Percentiles rank a stretch among this genome's conserved stretches.
These are phyloP conservation scores for Oriolus oriolus DNA, from an alignment of 2,113 vertebrate species.

Conservation along the genomic window DNA sequence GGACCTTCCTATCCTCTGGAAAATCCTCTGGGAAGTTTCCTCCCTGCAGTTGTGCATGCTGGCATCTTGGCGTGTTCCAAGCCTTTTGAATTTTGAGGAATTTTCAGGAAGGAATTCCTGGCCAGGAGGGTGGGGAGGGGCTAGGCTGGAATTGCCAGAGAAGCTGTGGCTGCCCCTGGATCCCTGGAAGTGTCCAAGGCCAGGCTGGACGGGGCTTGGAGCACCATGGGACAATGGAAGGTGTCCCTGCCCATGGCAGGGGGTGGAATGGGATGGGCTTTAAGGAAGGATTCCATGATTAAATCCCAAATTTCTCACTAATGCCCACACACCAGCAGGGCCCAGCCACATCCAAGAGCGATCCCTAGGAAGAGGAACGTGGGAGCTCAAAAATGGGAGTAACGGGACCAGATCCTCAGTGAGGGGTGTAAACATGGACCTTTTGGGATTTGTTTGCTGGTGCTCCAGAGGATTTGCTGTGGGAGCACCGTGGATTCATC, in stretches of 20 bases:
- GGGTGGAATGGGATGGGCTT: not conserved
- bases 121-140: not conserved
- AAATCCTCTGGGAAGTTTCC: not conserved
- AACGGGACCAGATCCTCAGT: not conserved
- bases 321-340: not conserved
- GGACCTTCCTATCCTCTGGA: not conserved
- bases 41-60: accelerated
- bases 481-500: not conserved
- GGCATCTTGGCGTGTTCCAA: not conserved
- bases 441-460: not conserved
- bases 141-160: not conserved
- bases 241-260: not conserved
- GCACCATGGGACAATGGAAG: accelerated
- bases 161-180: not conserved
- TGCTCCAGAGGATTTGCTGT: accelerated
- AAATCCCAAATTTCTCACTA: accelerated
- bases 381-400: not conserved
- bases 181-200: not conserved
- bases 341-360: not conserved
- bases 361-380: not conserved
- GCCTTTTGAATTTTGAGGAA: not conserved
- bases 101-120: not conserved
- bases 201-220: not conserved
- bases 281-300: not conserved
- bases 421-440: accelerated